phyloP scores from a whole-genome alignment of 2,888 invertebrate species.

The Hanleya hanleyi region DNA sequence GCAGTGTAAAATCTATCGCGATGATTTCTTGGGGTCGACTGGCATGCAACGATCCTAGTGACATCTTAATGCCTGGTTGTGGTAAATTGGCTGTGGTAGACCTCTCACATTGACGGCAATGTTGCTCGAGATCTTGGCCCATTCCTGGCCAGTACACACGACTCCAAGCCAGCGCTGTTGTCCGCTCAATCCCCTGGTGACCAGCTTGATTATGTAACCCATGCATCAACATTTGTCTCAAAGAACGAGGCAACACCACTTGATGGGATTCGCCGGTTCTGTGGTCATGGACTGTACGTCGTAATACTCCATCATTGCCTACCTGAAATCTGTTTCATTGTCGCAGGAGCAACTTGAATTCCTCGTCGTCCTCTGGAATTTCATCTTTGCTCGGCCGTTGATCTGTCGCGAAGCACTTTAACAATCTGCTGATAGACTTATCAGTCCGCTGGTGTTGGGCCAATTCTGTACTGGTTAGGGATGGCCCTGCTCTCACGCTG shows the following conservation, averaged over 20 bases:
- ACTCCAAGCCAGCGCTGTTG: neutral
- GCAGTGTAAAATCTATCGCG: too few species aligned
- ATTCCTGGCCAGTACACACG: neutral
- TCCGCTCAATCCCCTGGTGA: constrained; percentile 4
- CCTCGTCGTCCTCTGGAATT: too few species aligned
- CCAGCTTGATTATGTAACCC: neutral
- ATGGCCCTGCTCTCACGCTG: too few species aligned
- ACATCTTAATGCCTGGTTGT: neutral
- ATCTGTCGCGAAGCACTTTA: too few species aligned
- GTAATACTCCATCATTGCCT: neutral
- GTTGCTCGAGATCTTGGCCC: neutral
- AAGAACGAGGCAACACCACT: neutral
- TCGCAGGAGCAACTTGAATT: neutral
- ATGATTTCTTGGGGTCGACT: too few species aligned
- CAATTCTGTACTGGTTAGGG: too few species aligned
- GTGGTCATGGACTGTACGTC: neutral
- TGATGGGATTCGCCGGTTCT: neutral
- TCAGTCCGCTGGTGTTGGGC: too few species aligned
- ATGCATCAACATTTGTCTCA: neutral
- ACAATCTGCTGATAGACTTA: too few species aligned
- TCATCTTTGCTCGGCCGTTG: too few species aligned
- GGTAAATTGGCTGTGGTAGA: neutral
- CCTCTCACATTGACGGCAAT: neutral
- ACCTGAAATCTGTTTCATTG: neutral
- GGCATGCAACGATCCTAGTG: too few species aligned